phyloP scores from a whole-genome alignment of 2,113 vertebrate genomes.

The Noturus placidus region DNA sequence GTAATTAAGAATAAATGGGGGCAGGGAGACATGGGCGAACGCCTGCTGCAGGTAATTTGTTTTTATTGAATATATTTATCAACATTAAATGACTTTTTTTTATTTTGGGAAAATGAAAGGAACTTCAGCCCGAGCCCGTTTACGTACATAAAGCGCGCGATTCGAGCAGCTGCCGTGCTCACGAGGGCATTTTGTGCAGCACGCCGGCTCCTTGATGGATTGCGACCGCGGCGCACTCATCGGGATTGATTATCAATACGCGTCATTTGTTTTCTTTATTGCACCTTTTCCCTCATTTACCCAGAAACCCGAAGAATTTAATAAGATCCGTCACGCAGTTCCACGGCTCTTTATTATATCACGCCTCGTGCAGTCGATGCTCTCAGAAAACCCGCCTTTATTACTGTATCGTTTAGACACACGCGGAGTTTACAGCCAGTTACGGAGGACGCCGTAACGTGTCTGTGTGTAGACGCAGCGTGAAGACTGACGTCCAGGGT shows the following conservation, averaged over 20 bases:
- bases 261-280: slow-evolving; percentile 59
- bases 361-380: slow-evolving; percentile 10
- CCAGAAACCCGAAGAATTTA: slow-evolving; percentile 44
- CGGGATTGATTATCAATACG: slow-evolving; percentile 58
- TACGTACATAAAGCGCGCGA: slow-evolving; percentile 40
- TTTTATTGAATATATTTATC: slow-evolving; percentile 67
- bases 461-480: background rate
- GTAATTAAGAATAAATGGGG: slow-evolving; percentile 60
- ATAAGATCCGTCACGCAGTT: slow-evolving; percentile 48
- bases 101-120: slow-evolving; percentile 55
- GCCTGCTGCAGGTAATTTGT: slow-evolving; percentile 58
- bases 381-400: slow-evolving; percentile 41
- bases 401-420: slow-evolving; percentile 29
- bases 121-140: slow-evolving; percentile 44
- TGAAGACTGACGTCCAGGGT: background rate
- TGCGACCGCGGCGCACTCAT: slow-evolving; percentile 40
- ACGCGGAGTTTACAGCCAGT: slow-evolving; percentile 28
- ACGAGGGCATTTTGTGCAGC: slow-evolving; percentile 31
- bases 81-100: slow-evolving; percentile 61
- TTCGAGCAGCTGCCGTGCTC: slow-evolving; percentile 53
- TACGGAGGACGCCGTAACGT: background rate
- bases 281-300: slow-evolving; percentile 50
- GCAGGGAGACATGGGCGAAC: slow-evolving; percentile 49
- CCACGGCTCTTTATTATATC: slow-evolving; percentile 33
- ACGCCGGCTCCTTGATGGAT: slow-evolving; percentile 46